Conservation (phyloP, 2,113 vertebrate species). For the Shinisaurus crocodilurus region DNA sequence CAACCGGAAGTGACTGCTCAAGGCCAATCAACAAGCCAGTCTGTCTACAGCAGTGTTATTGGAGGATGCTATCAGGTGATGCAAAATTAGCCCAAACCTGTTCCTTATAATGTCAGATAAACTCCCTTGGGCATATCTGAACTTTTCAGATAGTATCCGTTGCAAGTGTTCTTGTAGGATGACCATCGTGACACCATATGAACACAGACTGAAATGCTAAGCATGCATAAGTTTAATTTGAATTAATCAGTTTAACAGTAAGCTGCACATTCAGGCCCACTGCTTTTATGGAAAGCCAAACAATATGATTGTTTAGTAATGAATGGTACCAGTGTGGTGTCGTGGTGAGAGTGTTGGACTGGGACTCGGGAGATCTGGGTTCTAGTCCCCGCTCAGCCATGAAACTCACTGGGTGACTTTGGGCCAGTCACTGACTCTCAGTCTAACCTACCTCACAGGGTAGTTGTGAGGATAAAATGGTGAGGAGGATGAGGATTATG, state of each 20-base stretch:
- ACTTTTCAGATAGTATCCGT: not conserved
- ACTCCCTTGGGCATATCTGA: not conserved
- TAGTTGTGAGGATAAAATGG: no score
- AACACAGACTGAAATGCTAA: not conserved
- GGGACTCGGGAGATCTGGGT: no score
- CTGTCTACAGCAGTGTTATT: not conserved
- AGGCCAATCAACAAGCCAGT: not conserved
- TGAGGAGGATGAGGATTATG: no score
- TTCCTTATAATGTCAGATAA: not conserved
- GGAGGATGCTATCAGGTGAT: not conserved
- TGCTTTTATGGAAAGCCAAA: conserved; percentile 1
- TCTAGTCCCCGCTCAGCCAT: no score
- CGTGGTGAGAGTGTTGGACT: no score
- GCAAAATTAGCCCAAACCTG: not conserved
- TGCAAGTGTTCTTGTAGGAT: conserved; percentile 28
- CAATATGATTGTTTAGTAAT: not conserved
- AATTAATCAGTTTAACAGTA: not conserved
- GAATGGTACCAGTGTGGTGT: no score
- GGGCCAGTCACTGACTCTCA: no score
- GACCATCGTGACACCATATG: not conserved
- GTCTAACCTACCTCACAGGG: no score
- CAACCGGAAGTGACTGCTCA: not conserved
- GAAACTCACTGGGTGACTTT: no score
- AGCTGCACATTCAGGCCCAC: not conserved
- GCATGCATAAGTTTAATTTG: not conserved